A percentile compares a stretch with the other conserved stretches of the same genome.
phyloP scores from a whole-genome alignment of 2,113 vertebrate genomes.

The Corvus hawaiiensis region DNA sequence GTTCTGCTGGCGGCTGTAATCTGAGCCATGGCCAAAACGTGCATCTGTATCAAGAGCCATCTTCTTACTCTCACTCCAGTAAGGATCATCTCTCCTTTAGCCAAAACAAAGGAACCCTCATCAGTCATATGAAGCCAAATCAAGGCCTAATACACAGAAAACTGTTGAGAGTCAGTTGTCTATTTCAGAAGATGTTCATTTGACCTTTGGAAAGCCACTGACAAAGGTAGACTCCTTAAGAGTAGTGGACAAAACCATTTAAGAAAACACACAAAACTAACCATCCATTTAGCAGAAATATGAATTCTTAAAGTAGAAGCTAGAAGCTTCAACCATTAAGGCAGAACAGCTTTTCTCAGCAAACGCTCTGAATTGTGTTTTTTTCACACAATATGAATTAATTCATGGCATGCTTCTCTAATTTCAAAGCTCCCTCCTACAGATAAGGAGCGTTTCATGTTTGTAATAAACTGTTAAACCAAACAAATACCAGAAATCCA shows the following conservation, averaged over 20 bases:
- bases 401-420: background rate
- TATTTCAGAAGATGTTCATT: background rate
- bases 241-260: background rate
- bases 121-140: background rate
- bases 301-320: background rate
- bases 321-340: background rate
- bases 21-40: conserved; percentile 86
- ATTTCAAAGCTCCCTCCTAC: background rate
- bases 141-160: background rate
- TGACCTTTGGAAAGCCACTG: background rate
- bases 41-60: conserved; percentile 84
- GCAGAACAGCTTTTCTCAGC: background rate
- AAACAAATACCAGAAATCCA: background rate
- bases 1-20: conserved; percentile 87
- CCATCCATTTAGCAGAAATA: background rate
- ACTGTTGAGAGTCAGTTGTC: background rate
- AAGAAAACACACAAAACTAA: background rate
- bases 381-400: background rate
- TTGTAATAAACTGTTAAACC: background rate
- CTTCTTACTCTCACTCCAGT: conserved; percentile 94
- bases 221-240: background rate
- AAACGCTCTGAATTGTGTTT: accelerated
- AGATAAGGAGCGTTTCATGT: background rate
- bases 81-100: conserved; percentile 86
- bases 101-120: background rate